Conservation (phyloP, 2,797 vertebrate genomes). For the Malurus splendens region DNA sequence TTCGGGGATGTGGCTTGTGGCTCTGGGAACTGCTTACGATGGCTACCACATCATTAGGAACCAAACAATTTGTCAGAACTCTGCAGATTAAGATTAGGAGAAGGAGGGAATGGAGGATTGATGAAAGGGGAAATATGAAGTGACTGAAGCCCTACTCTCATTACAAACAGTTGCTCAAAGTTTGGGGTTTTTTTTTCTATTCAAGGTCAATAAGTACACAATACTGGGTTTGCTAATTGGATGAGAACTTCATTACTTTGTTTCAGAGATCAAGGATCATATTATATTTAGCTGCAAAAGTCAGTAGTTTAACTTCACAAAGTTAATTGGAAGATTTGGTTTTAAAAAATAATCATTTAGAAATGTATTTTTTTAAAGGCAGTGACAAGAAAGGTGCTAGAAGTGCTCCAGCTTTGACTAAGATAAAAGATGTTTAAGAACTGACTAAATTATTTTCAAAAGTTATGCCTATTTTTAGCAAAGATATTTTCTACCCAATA, state of each 20-base stretch:
- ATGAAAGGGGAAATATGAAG: not conserved
- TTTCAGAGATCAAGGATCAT: not conserved
- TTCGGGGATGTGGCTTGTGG: not conserved
- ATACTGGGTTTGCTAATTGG: not conserved
- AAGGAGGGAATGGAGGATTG: not conserved
- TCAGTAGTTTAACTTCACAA: not conserved
- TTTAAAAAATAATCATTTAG: not conserved
- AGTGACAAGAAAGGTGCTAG: not conserved
- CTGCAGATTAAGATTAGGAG: not conserved
- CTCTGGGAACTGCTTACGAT: rapidly evolving
- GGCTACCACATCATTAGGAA: not conserved
- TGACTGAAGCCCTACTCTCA: not conserved
- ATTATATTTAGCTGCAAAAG: not conserved
- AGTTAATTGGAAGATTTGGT: not conserved
- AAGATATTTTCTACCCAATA: not conserved
- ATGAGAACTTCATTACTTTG: not conserved
- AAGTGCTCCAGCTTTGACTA: not conserved
- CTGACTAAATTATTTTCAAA: not conserved
- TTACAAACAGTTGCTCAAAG: not conserved
- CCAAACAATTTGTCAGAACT: not conserved
- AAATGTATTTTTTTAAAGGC: not conserved
- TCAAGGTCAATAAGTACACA: not conserved
- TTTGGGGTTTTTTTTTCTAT: not conserved
- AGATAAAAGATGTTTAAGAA: not conserved
- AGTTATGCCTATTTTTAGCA: not conserved